Percentiles rank a stretch among this genome's conserved stretches.
phyloP scores from a whole-genome alignment of 1,140 invertebrate genomes.

The Piezodorus guildinii region DNA sequence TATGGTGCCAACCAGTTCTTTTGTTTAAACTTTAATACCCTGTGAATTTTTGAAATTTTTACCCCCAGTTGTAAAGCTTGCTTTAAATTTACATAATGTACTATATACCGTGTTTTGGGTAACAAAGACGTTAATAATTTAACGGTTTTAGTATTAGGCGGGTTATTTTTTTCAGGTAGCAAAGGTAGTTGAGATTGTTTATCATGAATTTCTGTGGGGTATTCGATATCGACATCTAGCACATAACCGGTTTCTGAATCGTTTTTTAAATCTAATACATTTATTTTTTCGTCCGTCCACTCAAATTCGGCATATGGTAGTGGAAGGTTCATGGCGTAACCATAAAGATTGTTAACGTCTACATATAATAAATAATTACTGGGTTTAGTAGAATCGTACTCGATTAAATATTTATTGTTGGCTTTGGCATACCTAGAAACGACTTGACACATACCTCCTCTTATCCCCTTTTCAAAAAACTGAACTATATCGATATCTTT shows the following conservation, averaged over 20 bases:
- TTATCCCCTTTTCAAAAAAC: too few relatives aligned
- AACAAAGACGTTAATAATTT: too few relatives aligned
- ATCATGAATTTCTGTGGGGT: too few relatives aligned
- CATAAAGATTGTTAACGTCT: slow-evolving; percentile 45
- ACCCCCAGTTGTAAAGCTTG: slow-evolving; percentile 29
- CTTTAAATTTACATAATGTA: slow-evolving; percentile 31
- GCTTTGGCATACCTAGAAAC: too few relatives aligned
- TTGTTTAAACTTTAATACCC: too few relatives aligned
- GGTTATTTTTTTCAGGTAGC: too few relatives aligned
- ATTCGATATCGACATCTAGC: too few relatives aligned
- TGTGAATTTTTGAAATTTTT: slow-evolving; percentile 9
- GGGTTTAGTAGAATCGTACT: slow-evolving; percentile 33
- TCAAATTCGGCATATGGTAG: slow-evolving; percentile 36
- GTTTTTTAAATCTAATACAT: neutral
- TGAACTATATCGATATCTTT: too few relatives aligned
- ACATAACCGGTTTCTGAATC: neutral
- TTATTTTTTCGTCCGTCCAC: slow-evolving; percentile 33
- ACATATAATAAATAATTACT: slow-evolving; percentile 36
- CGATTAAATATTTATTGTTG: slow-evolving; percentile 36
- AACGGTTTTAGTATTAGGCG: too few relatives aligned
- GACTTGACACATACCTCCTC: too few relatives aligned
- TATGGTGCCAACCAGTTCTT: slow-evolving; percentile 32
- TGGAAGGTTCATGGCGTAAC: slow-evolving; percentile 36
- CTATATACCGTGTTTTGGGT: slow-evolving; percentile 26
- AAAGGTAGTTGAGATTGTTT: too few relatives aligned